Evolutionary conservation across 2,888 invertebrate genomes (phyloP), one percentile per base, ranked within the genome.

Genomic region (Belgica antarctica): DNA sequence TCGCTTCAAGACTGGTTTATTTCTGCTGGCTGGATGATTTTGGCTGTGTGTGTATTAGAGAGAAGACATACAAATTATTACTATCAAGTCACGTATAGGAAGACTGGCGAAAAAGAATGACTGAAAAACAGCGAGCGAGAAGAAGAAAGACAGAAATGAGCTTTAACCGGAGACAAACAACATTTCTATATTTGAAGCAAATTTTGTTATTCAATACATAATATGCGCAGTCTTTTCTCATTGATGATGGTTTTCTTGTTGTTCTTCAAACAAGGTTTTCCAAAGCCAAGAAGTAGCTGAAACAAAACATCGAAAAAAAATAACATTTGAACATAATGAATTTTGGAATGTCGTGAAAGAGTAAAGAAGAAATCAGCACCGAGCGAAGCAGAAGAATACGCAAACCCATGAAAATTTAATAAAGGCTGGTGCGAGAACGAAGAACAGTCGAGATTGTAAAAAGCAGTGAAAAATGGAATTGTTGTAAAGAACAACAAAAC

Each of bases 381-480:
- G n/a, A n/a, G n/a, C n/a, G n/a, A n/a, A n/a, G n/a, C 41, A 7
- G 52, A 52, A 19, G 17, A 52, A 22, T 22, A 2, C 19, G 15
- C 52, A 22, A n/a, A 12, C 7, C 7, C 63, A 63, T 63, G 63
- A 63, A 63, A 63, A 22, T 41, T 63, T 63, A 63, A 63, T 63
- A 63, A 63, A 28, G 34, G 63, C 31, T 36, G 63, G 63, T 41
- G 52, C 24, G 15, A 52, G 63, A 28, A 17, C 7, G 34, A 15
- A 22, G 52, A 52, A 12, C 52, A 5, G 22, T 22, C 52, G 24
- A 22, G 5, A 52, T 19, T 7, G 17, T 15, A 46, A 46, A 46
- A 46, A 19, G 19, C 22, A 52, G 52, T 4, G 19, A 17, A 17
- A 22, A 22, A 22, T 52, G 5, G 19, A 22, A 52, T 52, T 52